These are phyloP conservation scores for Phylloscopus trochilus DNA, from an alignment of 2,113 vertebrate genomes.

Conservation along the genomic window DNA sequence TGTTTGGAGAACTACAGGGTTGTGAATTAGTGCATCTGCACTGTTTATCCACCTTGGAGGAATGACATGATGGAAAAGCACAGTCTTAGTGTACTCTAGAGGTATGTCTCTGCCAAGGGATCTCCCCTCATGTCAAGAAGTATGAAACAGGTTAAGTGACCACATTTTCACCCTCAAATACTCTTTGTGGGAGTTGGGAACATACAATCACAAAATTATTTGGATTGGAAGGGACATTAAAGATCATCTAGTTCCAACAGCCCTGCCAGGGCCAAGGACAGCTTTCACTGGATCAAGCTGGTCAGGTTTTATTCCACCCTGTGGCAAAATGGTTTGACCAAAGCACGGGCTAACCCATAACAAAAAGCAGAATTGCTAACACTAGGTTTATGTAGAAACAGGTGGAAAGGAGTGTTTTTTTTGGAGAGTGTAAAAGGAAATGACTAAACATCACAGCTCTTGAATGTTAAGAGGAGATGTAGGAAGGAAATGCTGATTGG, in stretches of 20 bases:
- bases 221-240: not conserved
- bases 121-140: not conserved
- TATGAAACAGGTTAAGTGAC: not conserved
- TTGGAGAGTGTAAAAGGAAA: not conserved
- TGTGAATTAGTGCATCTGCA: not conserved
- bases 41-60: not conserved
- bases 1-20: not conserved
- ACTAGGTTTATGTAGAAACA: not conserved
- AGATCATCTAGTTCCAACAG: not conserved
- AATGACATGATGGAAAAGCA: not conserved
- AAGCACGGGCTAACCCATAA: not conserved
- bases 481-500: not conserved
- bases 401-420: not conserved
- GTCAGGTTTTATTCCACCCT: not conserved
- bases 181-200: not conserved
- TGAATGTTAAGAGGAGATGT: not conserved
- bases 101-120: not conserved
- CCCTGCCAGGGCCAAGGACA: no score
- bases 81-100: not conserved
- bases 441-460: not conserved
- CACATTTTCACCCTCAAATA: not conserved
- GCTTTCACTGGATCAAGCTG: not conserved
- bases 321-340: not conserved
- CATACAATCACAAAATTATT: not conserved
- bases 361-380: not conserved